Evolutionary conservation across 2,113 vertebrate genomes (phyloP), one percentile per base, ranked within the genome.

Genomic region (Struthidea cinerea): DNA sequence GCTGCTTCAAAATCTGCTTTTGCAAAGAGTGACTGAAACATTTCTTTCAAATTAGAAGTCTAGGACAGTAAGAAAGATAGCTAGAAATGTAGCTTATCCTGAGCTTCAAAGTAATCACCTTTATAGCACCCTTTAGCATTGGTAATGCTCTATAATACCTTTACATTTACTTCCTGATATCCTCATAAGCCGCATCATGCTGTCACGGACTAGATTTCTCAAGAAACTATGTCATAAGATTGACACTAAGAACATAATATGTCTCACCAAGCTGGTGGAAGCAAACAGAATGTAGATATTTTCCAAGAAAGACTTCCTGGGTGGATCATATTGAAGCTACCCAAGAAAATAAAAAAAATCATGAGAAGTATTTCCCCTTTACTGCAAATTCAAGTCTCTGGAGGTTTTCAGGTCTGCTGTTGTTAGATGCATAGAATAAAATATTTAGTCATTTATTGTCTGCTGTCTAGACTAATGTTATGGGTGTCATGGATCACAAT

Each of bases 11-110:
- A 97, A 96, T 81, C 80, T 93, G 57, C 77, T 96, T 96, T 96
- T 83, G 63, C 55, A 91, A 94, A 79, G 68, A 96, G 13, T 86
- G 87, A 87, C 80, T 97, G 94, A 95, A 97, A 94, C 69, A 82
- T 76, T 94, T 92, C 89, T 96, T 93, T 92, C 85, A 94, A 96
- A 97, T 97, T 87, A 93, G 61, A 87, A 80, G 63, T 52, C 83
- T 89, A 49, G 68, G 47, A 59, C 85, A 95, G 79, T 77, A 96
- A 94, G 96, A 97, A 95, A 68, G 57, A 88, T 75, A 81, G 37
- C 35, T 88, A 80, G 44, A 88, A 92, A 96, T 65, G 70, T 20
- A 77, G 32, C 52, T 76, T 68, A 67, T 84, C 64, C 56, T 44
- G 53, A 90, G 75, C 64, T 84, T 87, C 68, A 79, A 53, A 95